A percentile compares a stretch with the other conserved stretches of the same genome.
phyloP scores from a whole-genome alignment of 35 echinoderm and acorn worm species.

The Lytechinus pictus region DNA sequence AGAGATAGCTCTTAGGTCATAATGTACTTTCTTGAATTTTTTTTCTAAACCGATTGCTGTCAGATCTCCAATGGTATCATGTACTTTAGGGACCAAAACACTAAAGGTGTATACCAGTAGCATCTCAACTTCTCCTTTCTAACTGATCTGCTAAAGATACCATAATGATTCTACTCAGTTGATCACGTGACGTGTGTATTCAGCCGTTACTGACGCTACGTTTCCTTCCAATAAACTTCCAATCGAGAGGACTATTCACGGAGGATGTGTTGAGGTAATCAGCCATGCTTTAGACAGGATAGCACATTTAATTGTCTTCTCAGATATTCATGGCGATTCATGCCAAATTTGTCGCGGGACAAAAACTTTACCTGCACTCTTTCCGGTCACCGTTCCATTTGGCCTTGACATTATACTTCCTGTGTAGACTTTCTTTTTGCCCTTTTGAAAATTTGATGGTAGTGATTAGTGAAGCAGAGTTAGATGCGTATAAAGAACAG shows the following conservation, averaged over 20 bases:
- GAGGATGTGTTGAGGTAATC: background rate
- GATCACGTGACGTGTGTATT: background rate
- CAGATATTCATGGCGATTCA: slow-evolving; percentile 30
- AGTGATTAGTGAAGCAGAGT: background rate
- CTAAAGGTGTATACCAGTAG: background rate
- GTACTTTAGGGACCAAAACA: no score
- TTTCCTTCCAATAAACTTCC: background rate
- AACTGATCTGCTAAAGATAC: background rate
- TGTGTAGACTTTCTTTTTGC: background rate
- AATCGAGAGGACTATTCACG: background rate
- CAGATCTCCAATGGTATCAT: no score
- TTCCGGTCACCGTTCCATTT: background rate
- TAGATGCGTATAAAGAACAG: background rate
- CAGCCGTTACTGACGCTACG: background rate
- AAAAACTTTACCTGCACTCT: background rate
- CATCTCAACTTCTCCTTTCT: background rate
- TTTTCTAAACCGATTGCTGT: no score
- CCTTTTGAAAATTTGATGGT: background rate
- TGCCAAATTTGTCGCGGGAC: background rate
- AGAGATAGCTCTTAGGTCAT: no score
- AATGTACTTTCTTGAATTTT: no score
- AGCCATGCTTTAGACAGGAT: background rate
- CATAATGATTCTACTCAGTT: background rate
- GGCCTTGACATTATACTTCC: background rate
- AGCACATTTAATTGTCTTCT: slow-evolving; percentile 33